phyloP scores from a whole-genome alignment of 2,797 vertebrate genomes.

The Simalia tracyae region DNA sequence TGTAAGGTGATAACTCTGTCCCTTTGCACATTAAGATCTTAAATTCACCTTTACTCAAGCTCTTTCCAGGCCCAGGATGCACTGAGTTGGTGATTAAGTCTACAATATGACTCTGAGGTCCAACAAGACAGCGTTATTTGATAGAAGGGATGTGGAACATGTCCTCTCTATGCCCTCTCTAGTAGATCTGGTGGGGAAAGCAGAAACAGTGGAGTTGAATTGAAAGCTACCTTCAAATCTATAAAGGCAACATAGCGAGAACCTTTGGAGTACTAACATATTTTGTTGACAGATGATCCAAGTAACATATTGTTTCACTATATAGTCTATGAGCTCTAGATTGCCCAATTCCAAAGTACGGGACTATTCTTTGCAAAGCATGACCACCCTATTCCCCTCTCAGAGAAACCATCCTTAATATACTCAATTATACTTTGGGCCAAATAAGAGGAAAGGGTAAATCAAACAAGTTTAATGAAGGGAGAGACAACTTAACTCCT shows the following conservation, averaged over 20 bases:
- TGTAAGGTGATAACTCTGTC: neutral
- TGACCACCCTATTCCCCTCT: neutral
- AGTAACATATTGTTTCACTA: neutral
- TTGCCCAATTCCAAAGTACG: neutral
- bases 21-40: neutral
- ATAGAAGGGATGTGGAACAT: neutral
- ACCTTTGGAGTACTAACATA: neutral
- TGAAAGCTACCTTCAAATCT: neutral
- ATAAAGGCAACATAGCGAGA: neutral
- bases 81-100: neutral
- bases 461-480: neutral
- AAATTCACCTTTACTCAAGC: neutral
- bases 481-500: neutral
- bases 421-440: neutral
- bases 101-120: neutral
- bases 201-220: neutral
- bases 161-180: neutral
- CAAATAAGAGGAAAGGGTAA: neutral
- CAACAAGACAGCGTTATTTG: neutral
- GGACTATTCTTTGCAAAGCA: neutral
- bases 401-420: neutral
- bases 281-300: neutral
- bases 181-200: neutral
- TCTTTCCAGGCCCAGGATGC: neutral
- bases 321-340: neutral